phyloP scores from a whole-genome alignment of 2,113 vertebrate species.

The Gadus chalcogrammus region DNA sequence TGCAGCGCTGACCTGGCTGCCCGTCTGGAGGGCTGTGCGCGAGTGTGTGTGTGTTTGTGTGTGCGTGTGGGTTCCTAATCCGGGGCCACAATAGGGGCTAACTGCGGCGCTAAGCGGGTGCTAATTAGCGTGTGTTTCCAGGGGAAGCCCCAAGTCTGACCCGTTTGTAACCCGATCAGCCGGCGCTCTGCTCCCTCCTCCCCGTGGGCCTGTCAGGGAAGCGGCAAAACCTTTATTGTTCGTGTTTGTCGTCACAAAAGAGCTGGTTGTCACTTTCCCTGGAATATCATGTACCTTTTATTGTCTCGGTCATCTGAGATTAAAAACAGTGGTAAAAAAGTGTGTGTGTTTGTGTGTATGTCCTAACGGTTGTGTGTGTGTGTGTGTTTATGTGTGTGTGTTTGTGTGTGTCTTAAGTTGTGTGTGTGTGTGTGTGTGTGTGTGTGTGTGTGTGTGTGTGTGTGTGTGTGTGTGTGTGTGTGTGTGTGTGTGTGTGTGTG shows the following conservation, averaged over 20 bases:
- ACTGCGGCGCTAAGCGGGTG: conserved; percentile 36
- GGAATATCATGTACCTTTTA: background rate
- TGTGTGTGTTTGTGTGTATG: too few relatives aligned
- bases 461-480: too few relatives aligned
- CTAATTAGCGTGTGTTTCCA: conserved; percentile 30
- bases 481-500: too few relatives aligned
- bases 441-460: too few relatives aligned
- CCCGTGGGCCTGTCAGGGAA: conserved; percentile 17
- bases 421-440: too few relatives aligned
- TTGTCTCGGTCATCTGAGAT: too few relatives aligned
- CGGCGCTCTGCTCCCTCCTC: conserved; percentile 7
- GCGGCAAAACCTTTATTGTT: background rate
- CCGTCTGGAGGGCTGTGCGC: background rate
- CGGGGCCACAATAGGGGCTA: conserved; percentile 8
- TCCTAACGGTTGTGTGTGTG: too few relatives aligned
- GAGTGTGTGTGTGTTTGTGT: conserved; percentile 3
- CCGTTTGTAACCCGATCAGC: conserved; percentile 51
- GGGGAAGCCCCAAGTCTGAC: conserved; percentile 51
- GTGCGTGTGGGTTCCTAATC: background rate
- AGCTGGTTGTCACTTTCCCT: conserved; percentile 9
- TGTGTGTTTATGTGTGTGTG: too few relatives aligned
- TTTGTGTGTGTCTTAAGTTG: too few relatives aligned
- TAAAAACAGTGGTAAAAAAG: too few relatives aligned
- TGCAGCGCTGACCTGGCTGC: too few relatives aligned
- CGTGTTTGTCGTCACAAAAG: background rate